phyloP scores from a whole-genome alignment of 2,888 invertebrate genomes.

The Drosophila macrospina region DNA sequence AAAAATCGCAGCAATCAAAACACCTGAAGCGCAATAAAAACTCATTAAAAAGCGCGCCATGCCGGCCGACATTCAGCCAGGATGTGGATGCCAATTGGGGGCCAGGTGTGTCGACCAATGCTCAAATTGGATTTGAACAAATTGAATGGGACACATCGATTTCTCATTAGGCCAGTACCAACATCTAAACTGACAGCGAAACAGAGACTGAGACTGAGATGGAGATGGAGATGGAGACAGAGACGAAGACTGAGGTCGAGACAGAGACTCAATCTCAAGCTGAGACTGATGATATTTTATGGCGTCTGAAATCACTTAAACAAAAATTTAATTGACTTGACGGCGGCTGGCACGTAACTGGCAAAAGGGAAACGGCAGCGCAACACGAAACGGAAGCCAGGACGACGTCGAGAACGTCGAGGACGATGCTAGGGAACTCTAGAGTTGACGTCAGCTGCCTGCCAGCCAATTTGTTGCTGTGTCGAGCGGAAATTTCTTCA shows the following conservation, averaged over 20 bases:
- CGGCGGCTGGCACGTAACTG: constrained; percentile 49
- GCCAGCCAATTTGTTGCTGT: constrained; percentile 76
- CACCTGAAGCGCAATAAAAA: constrained; percentile 80
- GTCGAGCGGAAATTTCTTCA: constrained; percentile 81
- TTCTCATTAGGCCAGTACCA: constrained; percentile 68
- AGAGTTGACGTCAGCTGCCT: constrained; percentile 27
- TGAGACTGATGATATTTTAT: constrained; percentile 66
- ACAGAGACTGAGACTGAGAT: not conserved
- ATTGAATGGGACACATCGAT: constrained; percentile 76
- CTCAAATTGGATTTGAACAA: constrained; percentile 74
- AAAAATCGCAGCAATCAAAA: constrained; percentile 79
- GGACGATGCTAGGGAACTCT: constrained; percentile 2
- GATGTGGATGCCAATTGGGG: constrained; percentile 55
- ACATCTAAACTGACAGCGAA: not conserved
- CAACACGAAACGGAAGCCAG: constrained; percentile 72
- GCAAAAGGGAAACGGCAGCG: constrained; percentile 53
- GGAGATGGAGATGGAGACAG: not conserved
- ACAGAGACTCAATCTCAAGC: constrained; percentile 3
- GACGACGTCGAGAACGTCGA: constrained; percentile 23
- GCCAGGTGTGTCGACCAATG: constrained; percentile 51
- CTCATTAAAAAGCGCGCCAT: constrained; percentile 73
- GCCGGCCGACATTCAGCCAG: constrained; percentile 36
- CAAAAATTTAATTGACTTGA: constrained; percentile 77
- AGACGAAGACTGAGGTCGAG: not conserved
- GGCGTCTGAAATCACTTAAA: constrained; percentile 78